These are phyloP conservation scores for Patiria miniata DNA, from an alignment of 35 echinoderm and acorn worm genomes.

Conservation along the genomic window DNA sequence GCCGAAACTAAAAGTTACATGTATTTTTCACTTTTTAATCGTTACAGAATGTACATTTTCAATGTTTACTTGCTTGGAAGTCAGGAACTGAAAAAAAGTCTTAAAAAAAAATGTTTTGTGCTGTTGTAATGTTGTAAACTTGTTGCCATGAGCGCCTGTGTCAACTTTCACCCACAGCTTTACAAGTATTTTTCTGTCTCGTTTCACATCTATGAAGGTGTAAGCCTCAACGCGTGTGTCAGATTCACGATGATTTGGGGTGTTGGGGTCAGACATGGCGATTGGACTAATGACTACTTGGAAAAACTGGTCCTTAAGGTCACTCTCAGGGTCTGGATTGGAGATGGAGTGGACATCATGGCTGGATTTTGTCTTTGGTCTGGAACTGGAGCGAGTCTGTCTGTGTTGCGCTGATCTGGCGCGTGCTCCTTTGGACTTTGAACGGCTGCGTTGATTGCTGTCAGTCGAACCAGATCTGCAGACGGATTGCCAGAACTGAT, in stretches of 20 bases:
- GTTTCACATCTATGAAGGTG: constrained; percentile 18
- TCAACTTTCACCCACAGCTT: constrained; percentile 1
- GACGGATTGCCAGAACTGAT: not conserved
- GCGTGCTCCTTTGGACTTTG: not conserved
- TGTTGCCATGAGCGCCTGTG: constrained; percentile 39
- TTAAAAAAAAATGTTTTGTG: too few species aligned
- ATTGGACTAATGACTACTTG: too few species aligned
- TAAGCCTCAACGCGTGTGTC: not conserved
- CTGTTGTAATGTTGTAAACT: too few species aligned
- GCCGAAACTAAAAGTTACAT: too few species aligned
- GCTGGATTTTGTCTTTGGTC: not conserved
- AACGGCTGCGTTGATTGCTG: not conserved
- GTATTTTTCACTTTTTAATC: too few species aligned
- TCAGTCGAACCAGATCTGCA: not conserved
- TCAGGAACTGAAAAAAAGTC: too few species aligned
- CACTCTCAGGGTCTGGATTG: too few species aligned
- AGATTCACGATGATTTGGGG: not conserved
- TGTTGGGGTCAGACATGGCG: not conserved
- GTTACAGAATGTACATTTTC: too few species aligned
- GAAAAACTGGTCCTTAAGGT: too few species aligned
- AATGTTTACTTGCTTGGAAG: too few species aligned
- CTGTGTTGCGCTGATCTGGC: constrained; percentile 9
- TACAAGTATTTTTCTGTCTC: not conserved
- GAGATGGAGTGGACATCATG: too few species aligned
- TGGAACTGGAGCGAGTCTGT: constrained; percentile 33